These are phyloP conservation scores for Drosophila hydei DNA, from an alignment of 1,140 invertebrate species.

Conservation along the genomic window DNA sequence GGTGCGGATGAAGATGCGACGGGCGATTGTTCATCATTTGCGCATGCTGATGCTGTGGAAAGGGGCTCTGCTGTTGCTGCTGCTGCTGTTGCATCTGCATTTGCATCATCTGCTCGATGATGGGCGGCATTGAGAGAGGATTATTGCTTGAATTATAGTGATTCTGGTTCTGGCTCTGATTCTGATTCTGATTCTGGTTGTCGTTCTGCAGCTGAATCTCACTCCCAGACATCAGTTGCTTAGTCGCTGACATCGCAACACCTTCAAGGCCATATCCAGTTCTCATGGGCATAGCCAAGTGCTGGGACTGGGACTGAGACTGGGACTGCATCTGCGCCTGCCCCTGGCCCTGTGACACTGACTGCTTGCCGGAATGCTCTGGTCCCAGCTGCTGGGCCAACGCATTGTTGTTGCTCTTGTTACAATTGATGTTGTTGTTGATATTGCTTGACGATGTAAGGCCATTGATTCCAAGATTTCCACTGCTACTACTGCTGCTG, in stretches of 20 bases:
- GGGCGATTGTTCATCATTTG: constrained; percentile 49
- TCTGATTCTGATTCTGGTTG: constrained; percentile 33
- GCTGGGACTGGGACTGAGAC: constrained; percentile 12
- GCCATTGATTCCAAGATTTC: constrained; percentile 79
- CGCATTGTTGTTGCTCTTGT: constrained; percentile 55
- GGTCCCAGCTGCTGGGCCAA: constrained; percentile 34
- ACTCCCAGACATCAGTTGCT: constrained; percentile 37
- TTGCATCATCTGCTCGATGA: constrained; percentile 77
- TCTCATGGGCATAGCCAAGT: constrained; percentile 51
- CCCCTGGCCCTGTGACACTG: constrained; percentile 2
- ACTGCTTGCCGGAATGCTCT: constrained; percentile 35
- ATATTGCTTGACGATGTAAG: constrained; percentile 82
- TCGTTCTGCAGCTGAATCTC: constrained; percentile 66
- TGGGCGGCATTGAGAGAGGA: constrained; percentile 65
- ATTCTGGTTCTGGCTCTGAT: constrained; percentile 44
- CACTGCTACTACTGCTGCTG: constrained; percentile 52
- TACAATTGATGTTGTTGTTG: constrained; percentile 64
- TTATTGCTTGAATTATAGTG: constrained; percentile 71
- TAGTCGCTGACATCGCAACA: constrained; percentile 41
- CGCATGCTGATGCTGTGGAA: constrained; percentile 42
- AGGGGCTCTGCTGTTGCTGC: constrained; percentile 46
- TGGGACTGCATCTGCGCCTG: constrained; percentile 1
- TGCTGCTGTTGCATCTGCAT: constrained; percentile 47
- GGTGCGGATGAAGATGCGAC: constrained; percentile 31
- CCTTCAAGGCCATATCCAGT: constrained; percentile 33